A percentile compares a stretch with the other conserved stretches of the same genome.
These are phyloP conservation scores for Scomber colias DNA, from an alignment of 2,113 vertebrate genomes.

Conservation along the genomic window DNA sequence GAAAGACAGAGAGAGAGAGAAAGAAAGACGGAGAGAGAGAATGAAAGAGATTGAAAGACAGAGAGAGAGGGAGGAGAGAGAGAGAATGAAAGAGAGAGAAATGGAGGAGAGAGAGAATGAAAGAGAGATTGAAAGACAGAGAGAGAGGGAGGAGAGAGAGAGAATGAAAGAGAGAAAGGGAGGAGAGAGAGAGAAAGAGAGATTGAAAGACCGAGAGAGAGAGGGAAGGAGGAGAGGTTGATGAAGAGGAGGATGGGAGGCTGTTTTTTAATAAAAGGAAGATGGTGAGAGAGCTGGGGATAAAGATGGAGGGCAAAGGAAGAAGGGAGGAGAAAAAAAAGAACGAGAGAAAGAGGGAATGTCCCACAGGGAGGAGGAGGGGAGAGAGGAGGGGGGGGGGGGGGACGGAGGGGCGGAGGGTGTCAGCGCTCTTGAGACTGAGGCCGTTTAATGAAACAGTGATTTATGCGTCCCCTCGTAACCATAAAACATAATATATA, in stretches of 20 bases:
- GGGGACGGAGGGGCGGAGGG: background rate
- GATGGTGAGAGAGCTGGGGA: background rate
- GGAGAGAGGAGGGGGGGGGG: too few species aligned
- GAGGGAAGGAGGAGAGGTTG: background rate
- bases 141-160: background rate
- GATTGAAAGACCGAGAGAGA: too few species aligned
- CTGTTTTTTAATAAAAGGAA: background rate
- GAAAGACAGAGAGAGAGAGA: background rate
- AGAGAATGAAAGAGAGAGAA: background rate
- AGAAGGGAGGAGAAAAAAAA: background rate
- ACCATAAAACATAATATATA: slow-evolving; percentile 81
- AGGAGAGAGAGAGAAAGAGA: too few species aligned
- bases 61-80: background rate
- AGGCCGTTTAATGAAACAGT: slow-evolving; percentile 80
- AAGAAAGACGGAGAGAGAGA: background rate
- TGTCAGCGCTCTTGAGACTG: slow-evolving; percentile 49
- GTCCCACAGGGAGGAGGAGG: slow-evolving; percentile 22
- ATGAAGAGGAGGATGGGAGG: slow-evolving; percentile 29
- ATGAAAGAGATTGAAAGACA: too few species aligned
- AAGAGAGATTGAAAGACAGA: background rate
- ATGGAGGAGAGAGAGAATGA: too few species aligned
- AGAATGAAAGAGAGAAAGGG: background rate
- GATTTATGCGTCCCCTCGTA: slow-evolving; percentile 78
- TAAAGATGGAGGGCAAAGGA: slow-evolving; percentile 6
- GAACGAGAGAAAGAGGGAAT: slow-evolving; percentile 6